A percentile compares a stretch with the other conserved stretches of the same genome.
Conservation (phyloP, 1,140 invertebrate species). For the Drosophila pectinifera region DNA sequence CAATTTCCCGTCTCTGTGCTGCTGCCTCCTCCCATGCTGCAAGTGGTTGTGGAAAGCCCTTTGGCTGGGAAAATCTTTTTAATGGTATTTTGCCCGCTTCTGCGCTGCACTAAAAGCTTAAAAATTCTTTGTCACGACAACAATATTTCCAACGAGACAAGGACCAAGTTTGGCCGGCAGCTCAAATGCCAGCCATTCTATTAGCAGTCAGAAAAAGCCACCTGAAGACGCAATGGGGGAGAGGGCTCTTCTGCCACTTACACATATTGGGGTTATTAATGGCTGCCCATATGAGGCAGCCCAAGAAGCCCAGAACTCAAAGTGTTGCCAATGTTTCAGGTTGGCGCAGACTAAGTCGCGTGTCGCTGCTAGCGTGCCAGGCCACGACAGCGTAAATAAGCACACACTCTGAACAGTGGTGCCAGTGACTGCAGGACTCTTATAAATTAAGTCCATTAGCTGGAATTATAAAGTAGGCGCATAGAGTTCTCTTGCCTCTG, state of each 20-base stretch:
- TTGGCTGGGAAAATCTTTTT: constrained; percentile 54
- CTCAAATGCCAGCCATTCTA: constrained; percentile 40
- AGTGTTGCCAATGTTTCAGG: constrained; percentile 58
- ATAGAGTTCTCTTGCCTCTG: too few species aligned
- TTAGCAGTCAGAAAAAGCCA: constrained; percentile 33
- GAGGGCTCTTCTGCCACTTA: constrained; percentile 53
- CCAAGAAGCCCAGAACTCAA: constrained; percentile 24
- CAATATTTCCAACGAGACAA: constrained; percentile 54
- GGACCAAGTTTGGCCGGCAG: constrained; percentile 19
- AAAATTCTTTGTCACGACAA: constrained; percentile 70
- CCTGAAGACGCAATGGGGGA: constrained; percentile 35
- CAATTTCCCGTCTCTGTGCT: constrained; percentile 34
- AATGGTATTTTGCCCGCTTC: constrained; percentile 37
- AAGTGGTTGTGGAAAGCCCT: constrained; percentile 30
- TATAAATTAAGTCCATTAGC: not conserved
- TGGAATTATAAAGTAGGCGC: not conserved
- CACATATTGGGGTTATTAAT: constrained; percentile 79
- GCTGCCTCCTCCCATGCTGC: constrained; percentile 23
- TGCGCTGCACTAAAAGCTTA: constrained; percentile 54
- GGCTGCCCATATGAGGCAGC: constrained; percentile 35
- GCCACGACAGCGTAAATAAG: constrained; percentile 49
- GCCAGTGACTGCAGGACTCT: not conserved
- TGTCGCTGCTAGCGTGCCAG: constrained; percentile 59
- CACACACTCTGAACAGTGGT: constrained; percentile 42
- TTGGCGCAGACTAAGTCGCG: constrained; percentile 49